Evolutionary conservation across 2,797 vertebrate species (phyloP), one percentile per base, ranked within the genome.

Genomic region (Pipistrellus nathusii): DNA sequence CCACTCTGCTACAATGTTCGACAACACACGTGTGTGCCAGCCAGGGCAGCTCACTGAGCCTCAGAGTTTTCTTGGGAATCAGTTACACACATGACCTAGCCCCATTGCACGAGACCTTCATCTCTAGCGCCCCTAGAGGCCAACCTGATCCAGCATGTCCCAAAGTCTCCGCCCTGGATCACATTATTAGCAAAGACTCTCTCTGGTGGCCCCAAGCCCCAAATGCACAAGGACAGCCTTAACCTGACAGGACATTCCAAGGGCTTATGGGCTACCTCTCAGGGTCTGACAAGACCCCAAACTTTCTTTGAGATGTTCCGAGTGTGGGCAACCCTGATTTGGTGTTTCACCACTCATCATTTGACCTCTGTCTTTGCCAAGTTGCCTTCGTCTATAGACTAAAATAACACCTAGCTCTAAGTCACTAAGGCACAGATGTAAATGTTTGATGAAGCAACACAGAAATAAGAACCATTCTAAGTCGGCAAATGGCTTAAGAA

Each of bases 361-460:
- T 88, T 83, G 66, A 62, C n/a, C 46, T 88, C 9, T 23, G 44
- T 51, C 85, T 46, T 32, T 73, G 68, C 64, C 57, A 68, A 14
- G 21, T 53, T 91, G 18, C 48, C 82, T 88, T 73, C 59, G 5
- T 76, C 23, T 51, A 4, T 35, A 85, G 71, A 69, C 38, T 8
- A 83, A 93, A 86, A 46, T 44, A 77, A 86, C 30, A 18, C 6
- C 53, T 53, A n/a, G 8, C 20, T 93, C 76, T 64, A 38, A 73
- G 83, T 78, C 23, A 27, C 51, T 48, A 30, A 5, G 35, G 27
- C 69, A 32, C 21, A 20, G 72, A 84, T 51, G 77, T 81, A 76
- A 73, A 53, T 81, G 92, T 90, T 93, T 89, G 95, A 87, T 88
- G 93, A 93, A 90, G 72, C 84, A 73, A 84, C 82, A 66, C 51